Evolutionary conservation across 2,797 vertebrate species (phyloP).

Genomic region (Bryconaethiops microstoma): DNA sequence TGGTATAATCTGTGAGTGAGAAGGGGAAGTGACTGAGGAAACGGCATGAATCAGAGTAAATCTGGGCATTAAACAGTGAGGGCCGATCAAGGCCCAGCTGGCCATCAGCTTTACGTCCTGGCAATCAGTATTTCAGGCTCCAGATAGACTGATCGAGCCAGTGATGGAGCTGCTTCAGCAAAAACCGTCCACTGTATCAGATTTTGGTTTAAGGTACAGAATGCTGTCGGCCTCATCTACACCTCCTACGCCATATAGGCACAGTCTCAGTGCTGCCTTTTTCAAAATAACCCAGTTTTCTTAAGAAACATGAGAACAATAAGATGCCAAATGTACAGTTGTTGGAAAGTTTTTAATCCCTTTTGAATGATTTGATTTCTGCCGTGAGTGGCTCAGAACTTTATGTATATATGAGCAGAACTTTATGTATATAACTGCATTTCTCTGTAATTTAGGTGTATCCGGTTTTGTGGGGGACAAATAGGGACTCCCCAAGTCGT

Average conservation of each 20-base stretch:
- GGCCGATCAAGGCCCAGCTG: conserved; percentile 25
- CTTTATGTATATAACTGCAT: too few species aligned
- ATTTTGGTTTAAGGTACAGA: conserved; percentile 17
- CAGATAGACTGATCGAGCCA: conserved; percentile 12
- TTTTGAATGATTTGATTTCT: background rate
- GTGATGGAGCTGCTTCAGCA: background rate
- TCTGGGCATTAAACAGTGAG: conserved; percentile 24
- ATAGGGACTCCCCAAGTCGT: too few species aligned
- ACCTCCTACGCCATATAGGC: conserved; percentile 6
- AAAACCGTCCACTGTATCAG: conserved; percentile 1
- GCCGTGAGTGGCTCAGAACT: too few species aligned
- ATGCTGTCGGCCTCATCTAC: background rate
- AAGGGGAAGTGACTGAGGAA: conserved; percentile 14
- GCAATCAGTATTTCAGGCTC: background rate
- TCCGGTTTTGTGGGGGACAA: too few species aligned
- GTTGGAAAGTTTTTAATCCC: background rate
- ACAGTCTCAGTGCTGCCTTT: conserved; percentile 9
- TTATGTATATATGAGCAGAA: too few species aligned
- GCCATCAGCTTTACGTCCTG: conserved; percentile 17
- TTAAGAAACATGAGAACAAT: conserved; percentile 7
- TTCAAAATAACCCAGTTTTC: conserved; percentile 23
- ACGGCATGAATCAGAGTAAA: conserved; percentile 34
- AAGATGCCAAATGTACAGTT: background rate
- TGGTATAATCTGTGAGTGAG: conserved; percentile 26
- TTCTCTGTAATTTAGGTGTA: too few species aligned